Conservation (phyloP, 2,113 vertebrate species). For the Anolis carolinensis region DNA sequence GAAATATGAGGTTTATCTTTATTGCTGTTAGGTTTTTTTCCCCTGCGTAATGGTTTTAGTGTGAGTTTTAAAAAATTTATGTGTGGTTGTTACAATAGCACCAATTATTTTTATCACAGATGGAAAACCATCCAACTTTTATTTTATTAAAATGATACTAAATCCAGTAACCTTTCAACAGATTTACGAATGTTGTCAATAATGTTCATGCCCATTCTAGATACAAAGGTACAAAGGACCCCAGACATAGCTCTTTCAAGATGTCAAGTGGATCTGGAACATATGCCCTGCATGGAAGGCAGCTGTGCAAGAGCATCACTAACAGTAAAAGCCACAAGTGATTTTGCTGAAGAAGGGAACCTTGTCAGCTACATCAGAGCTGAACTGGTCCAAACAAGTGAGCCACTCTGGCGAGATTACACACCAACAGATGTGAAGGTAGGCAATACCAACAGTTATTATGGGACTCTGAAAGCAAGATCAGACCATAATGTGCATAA, state of each 20-base stretch:
- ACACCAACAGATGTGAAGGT: conserved; percentile 73
- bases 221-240: conserved; percentile 54
- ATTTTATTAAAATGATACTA: neutral
- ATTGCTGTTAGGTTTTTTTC: conserved; percentile 38
- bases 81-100: conserved; percentile 39
- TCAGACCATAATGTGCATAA: neutral
- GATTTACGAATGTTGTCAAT: neutral
- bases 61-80: conserved; percentile 56
- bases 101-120: conserved; percentile 6
- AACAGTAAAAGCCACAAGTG: conserved; percentile 75
- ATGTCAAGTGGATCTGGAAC: conserved; percentile 76
- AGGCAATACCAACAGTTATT: neutral
- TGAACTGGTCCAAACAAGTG: conserved; percentile 9
- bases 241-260: conserved; percentile 74
- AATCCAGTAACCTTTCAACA: neutral
- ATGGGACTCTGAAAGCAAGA: neutral
- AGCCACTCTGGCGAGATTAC: conserved; percentile 77
- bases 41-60: conserved; percentile 49
- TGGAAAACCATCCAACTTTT: conserved; percentile 4
- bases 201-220: conserved; percentile 50
- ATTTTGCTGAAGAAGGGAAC: conserved; percentile 77
- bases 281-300: conserved; percentile 57
- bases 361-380: conserved; percentile 65
- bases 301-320: conserved; percentile 71
- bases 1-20: conserved; percentile 41